These are phyloP conservation scores for Aphidius ervi DNA, from an alignment of 1,140 invertebrate genomes.

Conservation along the genomic window DNA sequence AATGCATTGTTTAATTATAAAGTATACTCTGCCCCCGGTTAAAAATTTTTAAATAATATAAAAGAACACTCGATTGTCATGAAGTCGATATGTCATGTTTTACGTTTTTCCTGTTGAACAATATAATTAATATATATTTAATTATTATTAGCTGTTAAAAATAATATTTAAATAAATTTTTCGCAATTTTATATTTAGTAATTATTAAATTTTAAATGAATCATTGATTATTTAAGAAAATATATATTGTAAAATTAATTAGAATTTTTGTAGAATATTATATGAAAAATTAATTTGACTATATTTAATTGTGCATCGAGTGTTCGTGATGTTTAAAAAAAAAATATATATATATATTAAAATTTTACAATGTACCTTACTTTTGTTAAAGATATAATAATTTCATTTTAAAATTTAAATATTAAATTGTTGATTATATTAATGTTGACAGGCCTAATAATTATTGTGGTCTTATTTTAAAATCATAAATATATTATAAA, in stretches of 20 bases:
- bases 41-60: background rate
- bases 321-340: background rate
- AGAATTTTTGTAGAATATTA: slow-evolving; percentile 4
- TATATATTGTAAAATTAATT: slow-evolving; percentile 8
- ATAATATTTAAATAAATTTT: slow-evolving; percentile 15
- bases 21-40: background rate
- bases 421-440: too few species aligned
- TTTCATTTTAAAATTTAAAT: too few species aligned
- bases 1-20: background rate
- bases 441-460: too few species aligned
- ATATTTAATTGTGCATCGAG: slow-evolving; percentile 4
- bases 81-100: slow-evolving; percentile 13
- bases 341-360: background rate
- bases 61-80: slow-evolving; percentile 3
- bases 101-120: slow-evolving; percentile 9
- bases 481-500: too few species aligned
- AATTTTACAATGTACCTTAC: background rate
- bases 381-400: too few species aligned
- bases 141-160: slow-evolving; percentile 19
- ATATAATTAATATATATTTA: slow-evolving; percentile 17
- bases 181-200: slow-evolving; percentile 22
- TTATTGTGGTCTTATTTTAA: too few species aligned
- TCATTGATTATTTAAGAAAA: slow-evolving; percentile 6
- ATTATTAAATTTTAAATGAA: background rate
- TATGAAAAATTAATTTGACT: slow-evolving; percentile 1